Conservation (phyloP, 2,888 invertebrate species). For the Dromius quadrimaculatus region DNA sequence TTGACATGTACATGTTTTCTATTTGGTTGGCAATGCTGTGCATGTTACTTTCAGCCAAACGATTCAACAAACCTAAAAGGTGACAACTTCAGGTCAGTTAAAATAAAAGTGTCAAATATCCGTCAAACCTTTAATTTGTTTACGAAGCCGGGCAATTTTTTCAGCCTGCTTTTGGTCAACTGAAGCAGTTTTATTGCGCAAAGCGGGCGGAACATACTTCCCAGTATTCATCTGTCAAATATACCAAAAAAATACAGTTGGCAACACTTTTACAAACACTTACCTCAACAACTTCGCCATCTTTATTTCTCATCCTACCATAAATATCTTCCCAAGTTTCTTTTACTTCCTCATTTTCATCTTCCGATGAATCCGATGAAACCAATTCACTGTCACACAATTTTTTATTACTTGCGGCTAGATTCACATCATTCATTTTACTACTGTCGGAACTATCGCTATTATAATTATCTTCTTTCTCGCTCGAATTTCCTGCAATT, state of each 20-base stretch:
- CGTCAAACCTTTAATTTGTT: constrained; percentile 83
- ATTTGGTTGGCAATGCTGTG: constrained; percentile 84
- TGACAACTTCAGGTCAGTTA: background rate
- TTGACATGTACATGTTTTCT: constrained; percentile 81
- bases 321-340: constrained; percentile 91
- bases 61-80: constrained; percentile 78
- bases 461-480: constrained; percentile 60
- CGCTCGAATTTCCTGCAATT: constrained; percentile 67
- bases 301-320: constrained; percentile 83
- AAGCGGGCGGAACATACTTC: constrained; percentile 85
- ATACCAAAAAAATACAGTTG: background rate
- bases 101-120: constrained; percentile 1
- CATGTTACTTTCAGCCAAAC: constrained; percentile 88
- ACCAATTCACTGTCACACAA: no score
- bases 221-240: constrained; percentile 16
- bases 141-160: constrained; percentile 76
- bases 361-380: constrained; percentile 23
- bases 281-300: constrained; percentile 82
- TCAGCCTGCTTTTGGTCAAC: constrained; percentile 60
- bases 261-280: constrained; percentile 48
- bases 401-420: no score
- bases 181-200: constrained; percentile 70
- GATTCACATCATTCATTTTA: no score
- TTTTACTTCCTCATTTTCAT: constrained; percentile 53
- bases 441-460: background rate